Conservation (phyloP, 2,888 invertebrate species). For the Anticlea derivata region DNA sequence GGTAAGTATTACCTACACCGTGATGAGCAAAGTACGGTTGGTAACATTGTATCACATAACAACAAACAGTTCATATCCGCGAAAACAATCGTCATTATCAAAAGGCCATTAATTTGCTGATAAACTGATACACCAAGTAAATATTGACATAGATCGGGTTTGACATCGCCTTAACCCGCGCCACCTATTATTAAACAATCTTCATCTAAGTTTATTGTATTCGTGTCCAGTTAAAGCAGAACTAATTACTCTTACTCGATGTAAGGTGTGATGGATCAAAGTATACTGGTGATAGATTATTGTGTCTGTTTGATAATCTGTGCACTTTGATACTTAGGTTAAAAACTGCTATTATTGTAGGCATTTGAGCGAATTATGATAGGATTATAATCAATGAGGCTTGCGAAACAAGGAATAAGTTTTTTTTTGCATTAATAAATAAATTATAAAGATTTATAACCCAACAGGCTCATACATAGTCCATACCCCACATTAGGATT, state of each 20-base stretch:
- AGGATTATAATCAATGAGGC: neutral
- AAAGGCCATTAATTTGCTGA: constrained; percentile 52
- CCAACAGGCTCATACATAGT: too few relatives aligned
- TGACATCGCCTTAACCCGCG: constrained; percentile 78
- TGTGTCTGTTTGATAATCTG: constrained; percentile 20
- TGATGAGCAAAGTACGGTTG: neutral
- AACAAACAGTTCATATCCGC: constrained; percentile 50
- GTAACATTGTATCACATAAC: constrained; percentile 51
- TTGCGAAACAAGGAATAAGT: too few relatives aligned
- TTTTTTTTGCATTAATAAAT: too few relatives aligned
- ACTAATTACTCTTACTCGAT: neutral
- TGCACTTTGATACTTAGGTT: constrained; percentile 12
- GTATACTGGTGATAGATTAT: constrained; percentile 12
- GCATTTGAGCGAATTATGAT: constrained; percentile 10
- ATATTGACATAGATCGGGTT: constrained; percentile 75
- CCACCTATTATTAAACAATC: constrained; percentile 69
- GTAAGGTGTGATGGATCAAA: neutral
- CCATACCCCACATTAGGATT: too few relatives aligned
- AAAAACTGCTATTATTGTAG: constrained; percentile 4
- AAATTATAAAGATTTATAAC: too few relatives aligned
- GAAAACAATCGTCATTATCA: constrained; percentile 56
- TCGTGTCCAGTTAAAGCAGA: constrained; percentile 17
- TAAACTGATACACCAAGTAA: constrained; percentile 58
- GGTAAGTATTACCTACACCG: too few relatives aligned
- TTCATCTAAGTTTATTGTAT: constrained; percentile 41